These are phyloP conservation scores for Mustela lutreola DNA, from an alignment of 2,113 vertebrate genomes.

Conservation along the genomic window DNA sequence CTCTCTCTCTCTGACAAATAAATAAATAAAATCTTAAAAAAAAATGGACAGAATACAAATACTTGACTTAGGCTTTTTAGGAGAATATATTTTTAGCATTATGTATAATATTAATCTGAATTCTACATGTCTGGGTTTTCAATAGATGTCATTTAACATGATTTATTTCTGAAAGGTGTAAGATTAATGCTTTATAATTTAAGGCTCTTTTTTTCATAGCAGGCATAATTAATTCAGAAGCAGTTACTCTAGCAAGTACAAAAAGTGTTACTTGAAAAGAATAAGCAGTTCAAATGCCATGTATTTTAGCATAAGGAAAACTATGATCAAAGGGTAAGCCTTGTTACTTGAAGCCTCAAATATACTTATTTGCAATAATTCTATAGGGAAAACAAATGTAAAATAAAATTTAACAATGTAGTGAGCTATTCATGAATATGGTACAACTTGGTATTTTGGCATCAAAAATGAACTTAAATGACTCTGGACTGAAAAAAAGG, in stretches of 20 bases:
- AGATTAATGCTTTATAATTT: neutral
- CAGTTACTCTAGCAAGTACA: neutral
- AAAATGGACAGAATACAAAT: neutral
- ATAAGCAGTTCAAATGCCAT: neutral
- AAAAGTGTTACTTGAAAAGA: neutral
- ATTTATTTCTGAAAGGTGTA: neutral
- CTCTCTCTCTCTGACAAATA: too few relatives aligned
- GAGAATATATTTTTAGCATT: neutral
- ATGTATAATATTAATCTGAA: neutral
- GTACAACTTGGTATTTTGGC: neutral
- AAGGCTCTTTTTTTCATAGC: neutral
- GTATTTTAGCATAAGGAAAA: neutral
- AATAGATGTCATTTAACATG: neutral
- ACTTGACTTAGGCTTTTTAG: neutral
- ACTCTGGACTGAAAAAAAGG: neutral
- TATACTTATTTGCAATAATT: neutral
- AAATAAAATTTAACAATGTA: neutral
- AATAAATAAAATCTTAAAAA: too few relatives aligned
- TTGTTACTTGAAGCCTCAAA: neutral
- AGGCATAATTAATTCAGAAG: neutral
- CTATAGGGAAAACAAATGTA: neutral
- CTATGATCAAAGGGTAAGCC: neutral
- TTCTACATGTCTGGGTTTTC: neutral
- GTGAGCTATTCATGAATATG: neutral
- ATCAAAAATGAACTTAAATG: neutral